Evolutionary conservation across 2,113 vertebrate species (phyloP), one percentile per base, ranked within the genome.

Genomic region (Lampris incognitus): DNA sequence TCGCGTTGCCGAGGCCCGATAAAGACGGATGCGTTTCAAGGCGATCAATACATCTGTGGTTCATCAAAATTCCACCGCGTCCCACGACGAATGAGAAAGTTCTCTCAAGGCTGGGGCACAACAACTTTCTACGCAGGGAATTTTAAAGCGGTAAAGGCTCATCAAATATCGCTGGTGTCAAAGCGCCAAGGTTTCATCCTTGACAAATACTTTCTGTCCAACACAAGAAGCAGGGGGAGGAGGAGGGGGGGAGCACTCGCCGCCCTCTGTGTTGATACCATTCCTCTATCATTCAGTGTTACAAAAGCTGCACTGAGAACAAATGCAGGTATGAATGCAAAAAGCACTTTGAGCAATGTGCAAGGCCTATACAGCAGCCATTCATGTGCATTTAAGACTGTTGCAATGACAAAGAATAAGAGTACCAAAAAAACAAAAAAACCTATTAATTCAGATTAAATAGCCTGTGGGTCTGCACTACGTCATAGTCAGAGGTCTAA

Each of bases 401-500:
- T 24, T 24, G 24, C 24, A 24, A 24, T 24, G 24, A 24, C 24
- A 24, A 24, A 24, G 24, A 24, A 24, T 24, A 24, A 54, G 71
- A 70, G 59, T 39, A 64, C 76, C 48, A 6, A 46, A 74, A 76
- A 51, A 77, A 69, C 51, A 68, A 66, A 79, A 87, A 83, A 71
- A 69, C 71, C 83, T 79, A 85, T 85, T 61, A 48, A 61, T 73
- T 86, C 79, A 86, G 73, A 83, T 81, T 79, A 82, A 85, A 87
- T 69, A 62, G 48, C 66, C 66, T 63, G 72, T 24, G 24, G 24
- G 24, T 86, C 76, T 80, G 65, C 63, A 80, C 78, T 61, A 84
- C 69, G 73, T 67, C 65, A 38, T 50, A 5, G 63, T 72, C 48
- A 40, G 11, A 13, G 61, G 61, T 69, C 82, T 38, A 11, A 56